A percentile compares a stretch with the other conserved stretches of the same genome.
phyloP scores from a whole-genome alignment of 2,888 invertebrate species.

The Meandrusa payeni region DNA sequence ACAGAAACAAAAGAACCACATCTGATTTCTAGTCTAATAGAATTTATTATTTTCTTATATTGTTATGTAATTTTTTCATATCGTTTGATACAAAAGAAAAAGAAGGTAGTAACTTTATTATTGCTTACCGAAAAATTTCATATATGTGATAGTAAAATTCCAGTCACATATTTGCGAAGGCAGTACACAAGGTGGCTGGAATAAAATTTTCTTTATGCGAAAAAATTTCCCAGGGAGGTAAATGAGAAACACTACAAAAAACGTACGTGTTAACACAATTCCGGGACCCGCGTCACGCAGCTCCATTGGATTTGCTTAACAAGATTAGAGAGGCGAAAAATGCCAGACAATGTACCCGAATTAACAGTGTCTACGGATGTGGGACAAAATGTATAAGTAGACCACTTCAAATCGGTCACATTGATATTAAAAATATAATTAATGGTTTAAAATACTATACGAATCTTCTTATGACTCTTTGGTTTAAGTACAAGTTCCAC shows the following conservation, averaged over 20 bases:
- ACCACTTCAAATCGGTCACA: constrained; percentile 21
- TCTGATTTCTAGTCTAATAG: too few relatives aligned
- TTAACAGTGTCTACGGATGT: constrained; percentile 51
- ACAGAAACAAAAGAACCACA: too few relatives aligned
- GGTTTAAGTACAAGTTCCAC: too few relatives aligned
- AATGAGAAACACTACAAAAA: constrained; percentile 27
- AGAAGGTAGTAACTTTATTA: constrained; percentile 2
- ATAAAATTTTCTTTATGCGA: constrained; percentile 23
- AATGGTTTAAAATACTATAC: too few relatives aligned
- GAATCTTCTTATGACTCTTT: too few relatives aligned
- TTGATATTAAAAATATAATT: too few relatives aligned
- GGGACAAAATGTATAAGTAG: constrained; percentile 30
- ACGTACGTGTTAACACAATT: constrained; percentile 47
- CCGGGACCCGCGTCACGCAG: constrained; percentile 55
- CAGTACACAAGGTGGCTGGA: constrained; percentile 10
- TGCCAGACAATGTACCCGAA: constrained; percentile 58
- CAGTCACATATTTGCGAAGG: constrained; percentile 19
- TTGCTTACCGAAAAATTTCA: constrained; percentile 1
- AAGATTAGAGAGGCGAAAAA: constrained; percentile 69
- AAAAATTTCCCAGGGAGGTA: constrained; percentile 13
- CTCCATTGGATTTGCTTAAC: constrained; percentile 65
- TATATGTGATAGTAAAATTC: constrained; percentile 15
- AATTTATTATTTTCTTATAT: too few relatives aligned
- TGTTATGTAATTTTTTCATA: not conserved
- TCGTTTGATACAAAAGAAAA: not conserved